Percentiles rank a stretch among this genome's conserved stretches.
Evolutionary conservation across 2,113 vertebrate species (phyloP).

Genomic region (Corythaeola cristata): DNA sequence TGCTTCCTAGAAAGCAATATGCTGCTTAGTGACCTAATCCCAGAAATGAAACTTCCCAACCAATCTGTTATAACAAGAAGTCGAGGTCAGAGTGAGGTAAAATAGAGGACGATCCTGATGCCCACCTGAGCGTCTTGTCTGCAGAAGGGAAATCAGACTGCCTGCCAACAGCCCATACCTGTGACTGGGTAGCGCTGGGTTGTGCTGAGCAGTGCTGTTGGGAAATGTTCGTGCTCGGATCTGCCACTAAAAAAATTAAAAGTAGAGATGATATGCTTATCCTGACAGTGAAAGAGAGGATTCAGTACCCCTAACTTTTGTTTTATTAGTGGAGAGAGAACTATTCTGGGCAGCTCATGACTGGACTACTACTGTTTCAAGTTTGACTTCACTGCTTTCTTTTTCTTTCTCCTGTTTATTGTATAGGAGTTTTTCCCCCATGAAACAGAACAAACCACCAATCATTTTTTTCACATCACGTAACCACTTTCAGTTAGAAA

Average conservation of each 20-base stretch:
- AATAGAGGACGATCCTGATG: not conserved
- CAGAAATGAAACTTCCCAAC: not conserved
- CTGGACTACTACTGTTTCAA: not conserved
- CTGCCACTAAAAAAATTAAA: not conserved
- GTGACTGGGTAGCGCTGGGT: not conserved
- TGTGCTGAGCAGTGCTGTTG: not conserved
- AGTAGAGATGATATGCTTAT: not conserved
- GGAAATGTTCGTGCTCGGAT: not conserved
- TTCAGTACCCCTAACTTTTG: not conserved
- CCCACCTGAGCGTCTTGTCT: not conserved
- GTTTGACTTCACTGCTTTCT: not conserved
- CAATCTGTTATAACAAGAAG: not conserved
- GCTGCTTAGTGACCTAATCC: not conserved
- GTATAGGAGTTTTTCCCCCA: rapidly evolving
- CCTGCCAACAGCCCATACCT: not conserved
- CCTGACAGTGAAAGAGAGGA: not conserved
- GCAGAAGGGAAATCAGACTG: not conserved
- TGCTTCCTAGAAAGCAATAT: not conserved
- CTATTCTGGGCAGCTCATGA: not conserved
- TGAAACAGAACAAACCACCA: not conserved
- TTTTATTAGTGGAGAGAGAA: not conserved
- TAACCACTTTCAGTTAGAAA: not conserved
- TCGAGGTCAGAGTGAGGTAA: not conserved
- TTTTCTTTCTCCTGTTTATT: not conserved
- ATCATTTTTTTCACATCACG: not conserved